Percentiles rank a stretch among this genome's conserved stretches.
These are phyloP conservation scores for Lucilia sericata DNA, from an alignment of 1,140 invertebrate species.

Conservation along the genomic window DNA sequence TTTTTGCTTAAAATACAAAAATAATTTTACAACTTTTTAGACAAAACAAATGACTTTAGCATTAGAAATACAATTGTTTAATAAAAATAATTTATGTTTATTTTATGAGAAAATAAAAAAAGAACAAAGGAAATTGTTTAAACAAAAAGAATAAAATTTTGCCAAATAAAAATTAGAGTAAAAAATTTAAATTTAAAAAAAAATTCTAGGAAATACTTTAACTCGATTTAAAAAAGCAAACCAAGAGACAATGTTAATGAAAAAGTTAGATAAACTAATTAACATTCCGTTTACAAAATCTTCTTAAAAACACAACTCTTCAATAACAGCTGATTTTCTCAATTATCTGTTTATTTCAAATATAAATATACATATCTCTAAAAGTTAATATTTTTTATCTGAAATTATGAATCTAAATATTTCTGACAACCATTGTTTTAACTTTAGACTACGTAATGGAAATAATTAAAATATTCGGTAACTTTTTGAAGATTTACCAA, in stretches of 20 bases:
- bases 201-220: background rate
- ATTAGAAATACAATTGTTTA: constrained; percentile 3
- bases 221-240: background rate
- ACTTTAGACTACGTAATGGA: background rate
- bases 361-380: too few relatives aligned
- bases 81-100: background rate
- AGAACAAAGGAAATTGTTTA: background rate
- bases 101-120: background rate
- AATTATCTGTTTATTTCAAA: too few relatives aligned
- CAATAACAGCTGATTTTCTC: too few relatives aligned
- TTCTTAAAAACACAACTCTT: too few relatives aligned
- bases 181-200: background rate
- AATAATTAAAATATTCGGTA: constrained; percentile 18
- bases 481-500: constrained; percentile 13
- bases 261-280: too few relatives aligned
- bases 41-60: background rate
- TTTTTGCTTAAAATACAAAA: background rate
- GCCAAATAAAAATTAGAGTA: too few relatives aligned
- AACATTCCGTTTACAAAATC: too few relatives aligned
- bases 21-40: background rate
- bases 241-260: background rate
- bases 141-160: too few relatives aligned
- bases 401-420: too few relatives aligned
- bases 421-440: background rate
- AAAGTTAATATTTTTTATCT: too few relatives aligned